Percentiles rank a stretch among this genome's conserved stretches.
These are phyloP conservation scores for Psittacula echo DNA, from an alignment of 2,797 vertebrate genomes.

Conservation along the genomic window DNA sequence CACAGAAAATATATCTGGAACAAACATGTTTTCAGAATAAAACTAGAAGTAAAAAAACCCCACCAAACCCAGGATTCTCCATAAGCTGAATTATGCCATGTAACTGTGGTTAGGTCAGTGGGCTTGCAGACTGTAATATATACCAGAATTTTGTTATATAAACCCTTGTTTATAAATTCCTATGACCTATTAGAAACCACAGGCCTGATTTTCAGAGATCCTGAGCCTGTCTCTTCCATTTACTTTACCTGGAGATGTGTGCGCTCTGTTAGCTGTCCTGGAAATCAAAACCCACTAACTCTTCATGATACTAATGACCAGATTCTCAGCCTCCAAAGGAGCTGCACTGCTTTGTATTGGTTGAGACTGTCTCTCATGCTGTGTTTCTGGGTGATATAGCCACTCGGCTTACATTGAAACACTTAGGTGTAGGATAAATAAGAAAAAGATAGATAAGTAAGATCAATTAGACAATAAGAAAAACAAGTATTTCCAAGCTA, in stretches of 20 bases:
- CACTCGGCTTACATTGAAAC: background rate
- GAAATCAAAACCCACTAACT: conserved; percentile 11
- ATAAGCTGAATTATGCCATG: background rate
- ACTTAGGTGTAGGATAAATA: background rate
- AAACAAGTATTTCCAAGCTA: background rate
- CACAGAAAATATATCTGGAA: background rate
- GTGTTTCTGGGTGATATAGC: background rate
- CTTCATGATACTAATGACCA: background rate
- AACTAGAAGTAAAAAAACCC: background rate
- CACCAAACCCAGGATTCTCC: background rate
- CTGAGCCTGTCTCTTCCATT: background rate
- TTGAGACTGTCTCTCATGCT: background rate
- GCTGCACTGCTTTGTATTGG: background rate
- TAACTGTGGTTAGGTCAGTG: background rate
- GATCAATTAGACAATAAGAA: background rate
- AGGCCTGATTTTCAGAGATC: background rate
- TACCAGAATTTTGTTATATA: background rate
- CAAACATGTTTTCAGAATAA: background rate
- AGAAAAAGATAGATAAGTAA: background rate
- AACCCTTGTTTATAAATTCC: background rate
- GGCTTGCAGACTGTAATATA: background rate
- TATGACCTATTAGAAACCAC: background rate
- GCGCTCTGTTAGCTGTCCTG: background rate
- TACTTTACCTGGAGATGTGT: background rate
- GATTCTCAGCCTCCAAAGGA: background rate